These are phyloP conservation scores for Polia nebulosa DNA, from an alignment of 2,888 invertebrate genomes.

Conservation along the genomic window DNA sequence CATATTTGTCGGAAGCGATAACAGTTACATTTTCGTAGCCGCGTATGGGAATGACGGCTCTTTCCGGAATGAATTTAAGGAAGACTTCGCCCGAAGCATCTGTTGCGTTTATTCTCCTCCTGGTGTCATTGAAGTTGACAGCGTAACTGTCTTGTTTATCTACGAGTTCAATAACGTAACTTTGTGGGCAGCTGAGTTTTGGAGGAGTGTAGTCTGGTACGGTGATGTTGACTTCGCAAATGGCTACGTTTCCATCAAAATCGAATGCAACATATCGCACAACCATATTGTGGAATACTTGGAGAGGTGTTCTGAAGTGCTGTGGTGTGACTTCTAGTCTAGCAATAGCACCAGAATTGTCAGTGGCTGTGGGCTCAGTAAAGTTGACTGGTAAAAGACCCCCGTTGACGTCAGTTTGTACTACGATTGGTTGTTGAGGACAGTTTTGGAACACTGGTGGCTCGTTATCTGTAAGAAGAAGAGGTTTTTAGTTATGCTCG, in stretches of 20 bases:
- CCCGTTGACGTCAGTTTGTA: slow-evolving; percentile 96
- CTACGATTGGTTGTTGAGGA: slow-evolving; percentile 97
- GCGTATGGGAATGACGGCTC: slow-evolving; percentile 96
- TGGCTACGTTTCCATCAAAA: slow-evolving; percentile 99
- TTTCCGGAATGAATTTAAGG: slow-evolving; percentile 95
- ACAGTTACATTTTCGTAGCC: slow-evolving; percentile 98
- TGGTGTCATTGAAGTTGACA: slow-evolving; percentile 97
- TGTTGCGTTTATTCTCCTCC: slow-evolving; percentile 95
- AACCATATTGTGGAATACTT: slow-evolving; percentile 97
- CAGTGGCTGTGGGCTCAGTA: slow-evolving; percentile 98
- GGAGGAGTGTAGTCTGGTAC: slow-evolving; percentile 98
- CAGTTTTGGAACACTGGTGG: slow-evolving; percentile 99
- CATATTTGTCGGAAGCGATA: slow-evolving; percentile 96
- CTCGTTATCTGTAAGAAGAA: slow-evolving; percentile 94
- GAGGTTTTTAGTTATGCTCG: not conserved
- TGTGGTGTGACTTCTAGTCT: slow-evolving; percentile 97
- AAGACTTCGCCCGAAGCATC: slow-evolving; percentile 97
- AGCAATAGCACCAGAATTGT: slow-evolving; percentile 98
- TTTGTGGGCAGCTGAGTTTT: slow-evolving; percentile 97
- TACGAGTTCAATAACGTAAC: slow-evolving; percentile 97
- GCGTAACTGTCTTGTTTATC: slow-evolving; percentile 97
- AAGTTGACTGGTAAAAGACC: slow-evolving; percentile 98
- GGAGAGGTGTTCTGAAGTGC: slow-evolving; percentile 96
- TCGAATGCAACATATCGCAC: slow-evolving; percentile 99
- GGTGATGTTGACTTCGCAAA: slow-evolving; percentile 98